These are phyloP conservation scores for Mormyrus lacerda DNA, from an alignment of 2,113 vertebrate species.

Conservation along the genomic window DNA sequence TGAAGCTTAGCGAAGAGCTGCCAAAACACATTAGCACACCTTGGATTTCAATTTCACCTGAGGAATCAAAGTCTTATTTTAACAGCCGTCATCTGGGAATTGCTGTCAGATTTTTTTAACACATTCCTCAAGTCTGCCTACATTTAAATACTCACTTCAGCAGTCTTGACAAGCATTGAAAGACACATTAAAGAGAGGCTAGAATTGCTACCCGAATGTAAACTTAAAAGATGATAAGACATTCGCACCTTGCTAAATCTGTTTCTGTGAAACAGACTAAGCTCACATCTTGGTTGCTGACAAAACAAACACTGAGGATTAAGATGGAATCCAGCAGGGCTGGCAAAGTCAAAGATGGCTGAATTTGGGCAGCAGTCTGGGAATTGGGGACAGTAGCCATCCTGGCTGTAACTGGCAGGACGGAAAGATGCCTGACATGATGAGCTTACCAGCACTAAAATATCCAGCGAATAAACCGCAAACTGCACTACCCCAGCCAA, in stretches of 20 bases:
- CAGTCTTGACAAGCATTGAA: background rate
- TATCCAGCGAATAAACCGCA: background rate
- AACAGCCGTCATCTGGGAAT: constrained; percentile 14
- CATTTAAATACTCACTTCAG: constrained; percentile 8
- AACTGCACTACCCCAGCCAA: background rate
- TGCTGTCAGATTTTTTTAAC: constrained; percentile 7
- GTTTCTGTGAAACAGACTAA: background rate
- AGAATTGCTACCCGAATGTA: background rate
- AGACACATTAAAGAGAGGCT: background rate
- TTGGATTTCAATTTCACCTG: constrained; percentile 16
- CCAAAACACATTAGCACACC: background rate
- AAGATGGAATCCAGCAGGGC: background rate
- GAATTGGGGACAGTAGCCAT: background rate
- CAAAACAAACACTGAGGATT: background rate
- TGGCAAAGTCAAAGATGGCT: background rate
- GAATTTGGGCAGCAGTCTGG: background rate
- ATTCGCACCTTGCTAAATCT: background rate
- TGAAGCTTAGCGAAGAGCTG: background rate
- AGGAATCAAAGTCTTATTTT: constrained; percentile 13
- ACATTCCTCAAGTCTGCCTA: background rate
- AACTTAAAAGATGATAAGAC: background rate
- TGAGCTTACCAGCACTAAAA: background rate
- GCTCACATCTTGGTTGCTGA: background rate
- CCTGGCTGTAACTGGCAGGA: background rate
- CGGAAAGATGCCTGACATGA: background rate